A percentile compares a stretch with the other conserved stretches of the same genome.
These are phyloP conservation scores for Notarius lentiginosus DNA, from an alignment of 2,113 vertebrate genomes.

Conservation along the genomic window DNA sequence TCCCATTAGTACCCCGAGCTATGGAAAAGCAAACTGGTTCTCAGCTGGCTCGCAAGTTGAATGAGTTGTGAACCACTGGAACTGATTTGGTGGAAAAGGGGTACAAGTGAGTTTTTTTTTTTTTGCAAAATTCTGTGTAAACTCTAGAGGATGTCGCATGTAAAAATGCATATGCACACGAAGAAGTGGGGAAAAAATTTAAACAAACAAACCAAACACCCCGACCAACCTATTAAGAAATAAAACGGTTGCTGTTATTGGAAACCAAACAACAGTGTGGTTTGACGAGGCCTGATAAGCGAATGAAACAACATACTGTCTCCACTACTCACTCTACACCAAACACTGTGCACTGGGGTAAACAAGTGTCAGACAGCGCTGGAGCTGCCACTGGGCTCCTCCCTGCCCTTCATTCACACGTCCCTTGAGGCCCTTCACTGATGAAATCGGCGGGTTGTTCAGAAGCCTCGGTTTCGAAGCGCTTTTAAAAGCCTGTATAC, in stretches of 20 bases:
- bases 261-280: too few species aligned
- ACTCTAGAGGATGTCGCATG: too few species aligned
- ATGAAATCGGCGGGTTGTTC: background rate
- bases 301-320: background rate
- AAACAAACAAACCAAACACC: too few species aligned
- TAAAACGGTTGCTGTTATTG: background rate
- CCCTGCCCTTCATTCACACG: background rate
- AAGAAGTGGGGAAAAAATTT: too few species aligned
- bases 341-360: background rate
- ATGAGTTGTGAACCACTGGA: too few species aligned
- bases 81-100: too few species aligned
- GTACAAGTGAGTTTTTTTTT: too few species aligned
- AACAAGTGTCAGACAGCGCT: background rate
- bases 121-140: too few species aligned
- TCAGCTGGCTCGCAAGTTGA: too few species aligned
- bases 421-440: background rate
- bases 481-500: background rate
- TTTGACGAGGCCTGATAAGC: too few species aligned
- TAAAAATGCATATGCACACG: background rate
- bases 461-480: background rate
- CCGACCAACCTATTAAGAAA: background rate
- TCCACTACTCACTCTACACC: background rate
- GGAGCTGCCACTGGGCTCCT: background rate
- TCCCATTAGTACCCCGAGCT: too few species aligned
- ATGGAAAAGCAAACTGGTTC: too few species aligned